Percentiles rank a stretch among this genome's conserved stretches.
Conservation (phyloP, 1,140 invertebrate genomes). For the Tetranychus urticae region DNA sequence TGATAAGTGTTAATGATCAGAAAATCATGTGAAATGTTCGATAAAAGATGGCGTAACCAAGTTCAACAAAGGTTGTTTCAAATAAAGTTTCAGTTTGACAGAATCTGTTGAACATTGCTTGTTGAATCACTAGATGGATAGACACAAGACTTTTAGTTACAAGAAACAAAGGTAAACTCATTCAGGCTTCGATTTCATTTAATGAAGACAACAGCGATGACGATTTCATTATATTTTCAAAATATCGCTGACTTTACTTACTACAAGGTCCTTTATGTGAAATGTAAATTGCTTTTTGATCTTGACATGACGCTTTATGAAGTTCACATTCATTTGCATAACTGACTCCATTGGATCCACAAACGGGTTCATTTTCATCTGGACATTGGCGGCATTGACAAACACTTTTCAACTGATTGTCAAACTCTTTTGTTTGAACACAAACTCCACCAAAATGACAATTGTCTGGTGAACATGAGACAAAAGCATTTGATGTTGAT, state of each 20-base stretch:
- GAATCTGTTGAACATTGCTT: too few species aligned
- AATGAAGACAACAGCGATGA: too few species aligned
- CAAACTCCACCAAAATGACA: not conserved
- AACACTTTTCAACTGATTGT: not conserved
- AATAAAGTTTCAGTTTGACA: too few species aligned
- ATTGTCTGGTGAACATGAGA: not conserved
- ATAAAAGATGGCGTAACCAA: too few species aligned
- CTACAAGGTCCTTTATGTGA: not conserved
- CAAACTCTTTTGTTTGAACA: not conserved
- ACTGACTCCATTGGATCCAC: constrained; percentile 54
- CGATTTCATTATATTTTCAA: too few species aligned
- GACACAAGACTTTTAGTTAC: too few species aligned
- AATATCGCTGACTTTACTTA: not conserved
- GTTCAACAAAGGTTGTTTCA: too few species aligned
- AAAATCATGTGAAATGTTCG: too few species aligned
- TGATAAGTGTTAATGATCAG: too few species aligned
- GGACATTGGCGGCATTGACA: not conserved
- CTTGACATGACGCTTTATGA: constrained; percentile 38
- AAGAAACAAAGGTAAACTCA: too few species aligned
- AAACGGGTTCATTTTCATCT: constrained; percentile 32
- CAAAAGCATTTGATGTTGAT: not conserved
- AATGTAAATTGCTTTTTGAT: constrained; percentile 12
- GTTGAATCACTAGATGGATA: too few species aligned
- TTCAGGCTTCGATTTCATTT: too few species aligned
- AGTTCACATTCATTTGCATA: constrained; percentile 44